Evolutionary conservation across 2,797 vertebrate species (phyloP).

Genomic region (Bradypus variegatus): DNA sequence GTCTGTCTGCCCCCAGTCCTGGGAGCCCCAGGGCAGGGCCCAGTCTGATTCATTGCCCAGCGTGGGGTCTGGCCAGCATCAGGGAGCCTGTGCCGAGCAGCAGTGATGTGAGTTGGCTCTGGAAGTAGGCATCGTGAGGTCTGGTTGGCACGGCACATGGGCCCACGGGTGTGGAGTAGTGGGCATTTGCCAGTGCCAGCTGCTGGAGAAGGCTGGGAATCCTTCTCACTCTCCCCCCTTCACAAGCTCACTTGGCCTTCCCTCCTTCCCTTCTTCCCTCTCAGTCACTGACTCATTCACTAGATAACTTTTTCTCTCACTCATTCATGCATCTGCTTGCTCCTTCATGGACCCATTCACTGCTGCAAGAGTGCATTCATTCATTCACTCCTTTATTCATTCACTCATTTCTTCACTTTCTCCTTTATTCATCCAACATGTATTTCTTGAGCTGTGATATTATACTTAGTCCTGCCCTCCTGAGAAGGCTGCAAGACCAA

Average conservation of each 20-base stretch:
- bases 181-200: conserved; percentile 36
- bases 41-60: conserved; percentile 54
- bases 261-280: not conserved
- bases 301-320: not conserved
- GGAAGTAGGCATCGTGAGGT: conserved; percentile 20
- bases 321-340: conserved; percentile 43
- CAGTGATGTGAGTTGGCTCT: not conserved
- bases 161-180: not conserved
- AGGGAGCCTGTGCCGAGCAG: conserved; percentile 9
- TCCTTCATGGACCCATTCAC: not conserved
- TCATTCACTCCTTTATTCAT: not conserved
- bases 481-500: not conserved
- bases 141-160: conserved; percentile 38
- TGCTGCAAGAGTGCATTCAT: not conserved
- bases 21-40: conserved; percentile 39
- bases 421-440: not conserved
- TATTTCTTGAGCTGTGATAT: not conserved
- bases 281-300: conserved; percentile 47
- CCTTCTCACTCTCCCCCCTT: not conserved
- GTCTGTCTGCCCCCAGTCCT: conserved; percentile 50
- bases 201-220: not conserved
- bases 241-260: not conserved
- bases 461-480: not conserved
- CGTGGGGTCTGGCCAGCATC: conserved; percentile 32
- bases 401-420: not conserved